These are phyloP conservation scores for Lampropteryx suffumata DNA, from an alignment of 2,888 invertebrate species.

Conservation along the genomic window DNA sequence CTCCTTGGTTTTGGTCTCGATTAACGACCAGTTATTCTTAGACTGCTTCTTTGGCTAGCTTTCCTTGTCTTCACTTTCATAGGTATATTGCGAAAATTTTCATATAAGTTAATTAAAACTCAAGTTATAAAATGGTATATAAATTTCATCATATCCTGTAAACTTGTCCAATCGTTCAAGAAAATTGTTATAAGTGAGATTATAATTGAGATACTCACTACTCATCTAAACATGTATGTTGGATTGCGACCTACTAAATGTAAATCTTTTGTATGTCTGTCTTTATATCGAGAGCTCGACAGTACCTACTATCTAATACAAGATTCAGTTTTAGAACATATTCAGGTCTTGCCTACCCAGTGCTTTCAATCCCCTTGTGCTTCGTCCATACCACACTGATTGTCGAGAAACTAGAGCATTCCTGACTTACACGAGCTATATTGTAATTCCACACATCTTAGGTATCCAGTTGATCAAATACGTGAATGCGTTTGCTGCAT, in stretches of 20 bases:
- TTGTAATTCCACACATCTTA: slow-evolving; percentile 26
- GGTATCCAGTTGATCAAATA: slow-evolving; percentile 20
- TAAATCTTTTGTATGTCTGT: no score
- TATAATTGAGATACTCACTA: no score
- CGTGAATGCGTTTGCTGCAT: slow-evolving; percentile 14
- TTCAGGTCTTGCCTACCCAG: background rate
- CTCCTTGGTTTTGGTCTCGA: slow-evolving; percentile 1
- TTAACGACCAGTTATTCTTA: slow-evolving; percentile 2
- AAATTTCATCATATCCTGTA: no score
- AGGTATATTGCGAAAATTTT: background rate
- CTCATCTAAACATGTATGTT: no score
- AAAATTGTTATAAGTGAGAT: no score
- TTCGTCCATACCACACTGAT: slow-evolving; percentile 11
- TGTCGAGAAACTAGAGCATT: slow-evolving; percentile 15
- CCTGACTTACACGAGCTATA: slow-evolving; percentile 20
- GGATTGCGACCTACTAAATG: no score
- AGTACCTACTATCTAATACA: no score
- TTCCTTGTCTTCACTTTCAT: background rate
- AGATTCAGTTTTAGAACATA: no score
- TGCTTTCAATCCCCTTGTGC: background rate
- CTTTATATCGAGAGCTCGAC: no score
- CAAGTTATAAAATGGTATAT: no score
- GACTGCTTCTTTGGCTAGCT: background rate
- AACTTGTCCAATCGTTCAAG: no score
- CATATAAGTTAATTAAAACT: no score